These are phyloP conservation scores for Tenebrio molitor DNA, from an alignment of 1,140 invertebrate species.

Conservation along the genomic window DNA sequence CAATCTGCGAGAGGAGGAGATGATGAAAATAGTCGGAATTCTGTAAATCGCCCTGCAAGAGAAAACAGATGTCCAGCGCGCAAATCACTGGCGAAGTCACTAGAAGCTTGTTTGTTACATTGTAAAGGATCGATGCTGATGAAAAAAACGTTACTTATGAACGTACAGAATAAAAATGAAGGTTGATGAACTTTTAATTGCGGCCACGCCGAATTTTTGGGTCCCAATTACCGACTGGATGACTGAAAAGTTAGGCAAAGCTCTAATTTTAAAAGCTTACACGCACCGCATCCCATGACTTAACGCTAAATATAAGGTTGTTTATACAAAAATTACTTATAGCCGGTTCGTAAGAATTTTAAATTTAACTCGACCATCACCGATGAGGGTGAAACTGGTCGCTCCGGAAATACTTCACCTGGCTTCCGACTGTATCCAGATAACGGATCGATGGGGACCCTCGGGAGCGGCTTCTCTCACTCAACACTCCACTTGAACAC, in stretches of 20 bases:
- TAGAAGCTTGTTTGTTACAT: no score
- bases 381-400: background rate
- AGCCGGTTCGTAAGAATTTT: background rate
- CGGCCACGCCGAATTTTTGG: background rate
- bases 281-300: background rate
- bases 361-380: background rate
- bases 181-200: slow-evolving; percentile 7
- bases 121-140: no score
- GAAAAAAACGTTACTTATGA: no score
- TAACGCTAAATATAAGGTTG: background rate
- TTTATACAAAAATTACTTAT: slow-evolving; percentile 12
- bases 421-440: background rate
- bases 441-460: background rate
- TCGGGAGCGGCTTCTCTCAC: background rate
- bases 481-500: slow-evolving; percentile 4
- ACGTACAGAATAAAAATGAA: background rate
- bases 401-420: slow-evolving; percentile 14
- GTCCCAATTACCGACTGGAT: slow-evolving; percentile 1
- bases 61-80: no score
- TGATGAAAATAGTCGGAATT: no score
- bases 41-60: no score
- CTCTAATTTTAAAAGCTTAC: slow-evolving; percentile 2
- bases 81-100: no score
- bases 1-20: no score
- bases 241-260: slow-evolving; percentile 7